phyloP scores from a whole-genome alignment of 1,140 invertebrate genomes.

The Helicoverpa zea region DNA sequence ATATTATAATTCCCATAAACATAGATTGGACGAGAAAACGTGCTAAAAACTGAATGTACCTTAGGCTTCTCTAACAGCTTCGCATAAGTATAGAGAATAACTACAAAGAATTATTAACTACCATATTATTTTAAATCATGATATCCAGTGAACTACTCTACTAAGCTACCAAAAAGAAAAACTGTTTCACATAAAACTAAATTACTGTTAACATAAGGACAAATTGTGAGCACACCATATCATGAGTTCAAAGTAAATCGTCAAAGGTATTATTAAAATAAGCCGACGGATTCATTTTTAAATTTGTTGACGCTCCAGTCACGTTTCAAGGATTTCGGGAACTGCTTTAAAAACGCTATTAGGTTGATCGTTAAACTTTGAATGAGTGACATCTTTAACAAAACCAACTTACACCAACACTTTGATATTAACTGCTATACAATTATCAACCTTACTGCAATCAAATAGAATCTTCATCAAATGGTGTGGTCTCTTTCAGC shows the following conservation, averaged over 20 bases:
- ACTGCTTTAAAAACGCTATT: slow-evolving; percentile 85
- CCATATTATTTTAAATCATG: background rate
- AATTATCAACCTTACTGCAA: slow-evolving; percentile 48
- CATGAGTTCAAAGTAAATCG: slow-evolving; percentile 80
- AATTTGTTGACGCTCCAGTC: slow-evolving; percentile 83
- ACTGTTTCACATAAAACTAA: slow-evolving; percentile 38
- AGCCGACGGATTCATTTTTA: slow-evolving; percentile 79
- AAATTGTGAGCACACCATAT: slow-evolving; percentile 72
- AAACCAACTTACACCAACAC: slow-evolving; percentile 58
- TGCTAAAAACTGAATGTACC: too few species aligned
- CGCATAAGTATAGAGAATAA: too few species aligned
- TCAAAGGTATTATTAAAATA: slow-evolving; percentile 76
- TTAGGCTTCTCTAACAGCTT: too few species aligned
- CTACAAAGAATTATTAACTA: too few species aligned
- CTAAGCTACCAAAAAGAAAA: background rate
- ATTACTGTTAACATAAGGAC: slow-evolving; percentile 63
- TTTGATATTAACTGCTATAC: background rate
- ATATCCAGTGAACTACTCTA: background rate
- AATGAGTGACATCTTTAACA: slow-evolving; percentile 84
- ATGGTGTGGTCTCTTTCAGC: background rate
- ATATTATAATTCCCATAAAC: too few species aligned
- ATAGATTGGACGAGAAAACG: too few species aligned
- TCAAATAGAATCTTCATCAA: background rate
- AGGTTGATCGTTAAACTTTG: slow-evolving; percentile 84
- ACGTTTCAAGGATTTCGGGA: slow-evolving; percentile 84